phyloP scores from a whole-genome alignment of 2,888 invertebrate genomes.

The Prenolepis imparis region DNA sequence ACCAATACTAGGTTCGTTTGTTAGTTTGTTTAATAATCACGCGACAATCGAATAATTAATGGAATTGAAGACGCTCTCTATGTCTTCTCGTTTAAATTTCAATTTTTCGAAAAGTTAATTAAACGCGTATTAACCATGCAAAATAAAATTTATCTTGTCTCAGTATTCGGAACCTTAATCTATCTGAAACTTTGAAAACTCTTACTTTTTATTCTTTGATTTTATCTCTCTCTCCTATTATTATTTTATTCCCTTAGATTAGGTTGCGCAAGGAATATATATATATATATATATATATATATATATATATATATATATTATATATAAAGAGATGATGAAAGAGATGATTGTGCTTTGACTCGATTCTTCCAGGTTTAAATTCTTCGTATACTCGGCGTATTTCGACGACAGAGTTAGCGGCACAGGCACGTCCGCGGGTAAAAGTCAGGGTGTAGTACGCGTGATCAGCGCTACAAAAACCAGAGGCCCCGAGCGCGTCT shows the following conservation, averaged over 20 bases:
- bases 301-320: too few relatives aligned
- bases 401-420: conserved; percentile 90
- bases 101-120: background rate
- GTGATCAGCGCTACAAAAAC: conserved; percentile 96
- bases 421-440: conserved; percentile 74
- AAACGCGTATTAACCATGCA: background rate
- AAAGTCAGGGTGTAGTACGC: conserved; percentile 90
- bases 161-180: background rate
- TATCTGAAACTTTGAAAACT: background rate
- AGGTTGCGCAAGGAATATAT: background rate
- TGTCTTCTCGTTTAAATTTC: background rate
- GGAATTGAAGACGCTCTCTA: background rate
- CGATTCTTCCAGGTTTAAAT: conserved; percentile 90
- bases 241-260: conserved; percentile 7
- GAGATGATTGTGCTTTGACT: conserved; percentile 7
- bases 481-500: conserved; percentile 92
- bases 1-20: conserved; percentile 90
- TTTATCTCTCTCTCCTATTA: background rate
- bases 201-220: background rate
- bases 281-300: too few relatives aligned
- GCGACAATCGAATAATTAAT: background rate
- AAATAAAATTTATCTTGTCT: background rate
- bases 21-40: conserved; percentile 80
- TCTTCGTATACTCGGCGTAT: conserved; percentile 97
- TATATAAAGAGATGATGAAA: background rate